phyloP scores from a whole-genome alignment of 2,113 vertebrate genomes.

The Phaethornis superciliosus region DNA sequence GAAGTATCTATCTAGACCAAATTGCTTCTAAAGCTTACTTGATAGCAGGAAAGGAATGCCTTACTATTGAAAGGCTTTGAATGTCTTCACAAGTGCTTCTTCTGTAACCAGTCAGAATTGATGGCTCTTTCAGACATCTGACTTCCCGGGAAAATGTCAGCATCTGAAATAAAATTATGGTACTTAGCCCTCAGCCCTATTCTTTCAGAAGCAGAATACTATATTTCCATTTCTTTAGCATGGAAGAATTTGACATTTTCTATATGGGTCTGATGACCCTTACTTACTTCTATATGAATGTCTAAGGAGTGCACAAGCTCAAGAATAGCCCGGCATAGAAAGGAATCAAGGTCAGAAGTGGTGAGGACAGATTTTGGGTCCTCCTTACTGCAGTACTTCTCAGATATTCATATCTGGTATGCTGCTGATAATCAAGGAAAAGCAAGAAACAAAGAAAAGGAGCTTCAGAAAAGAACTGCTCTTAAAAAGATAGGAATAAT shows the following conservation, averaged over 20 bases:
- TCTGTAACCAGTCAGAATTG: conserved; percentile 43
- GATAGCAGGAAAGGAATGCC: conserved; percentile 34
- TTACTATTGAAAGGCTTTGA: conserved; percentile 36
- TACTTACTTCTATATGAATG: background rate
- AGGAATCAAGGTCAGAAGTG: background rate
- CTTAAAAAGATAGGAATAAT: background rate
- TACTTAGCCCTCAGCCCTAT: conserved; percentile 32
- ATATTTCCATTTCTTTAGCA: conserved; percentile 20
- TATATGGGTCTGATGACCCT: background rate
- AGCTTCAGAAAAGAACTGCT: background rate
- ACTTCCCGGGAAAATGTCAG: conserved; percentile 28
- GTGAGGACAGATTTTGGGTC: background rate
- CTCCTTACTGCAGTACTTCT: background rate
- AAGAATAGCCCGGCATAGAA: background rate
- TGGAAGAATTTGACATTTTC: conserved; percentile 53
- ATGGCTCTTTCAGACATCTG: conserved; percentile 47
- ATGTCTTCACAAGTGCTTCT: conserved; percentile 49
- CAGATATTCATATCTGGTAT: background rate
- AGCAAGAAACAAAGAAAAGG: background rate
- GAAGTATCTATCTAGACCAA: conserved; percentile 51
- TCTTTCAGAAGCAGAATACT: conserved; percentile 1
- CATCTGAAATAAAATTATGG: conserved; percentile 45
- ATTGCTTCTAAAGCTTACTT: conserved; percentile 42
- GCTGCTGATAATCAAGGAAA: background rate
- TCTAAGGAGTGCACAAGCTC: background rate